phyloP scores from a whole-genome alignment of 2,797 vertebrate genomes.

The Hypotaenidia philippensis region DNA sequence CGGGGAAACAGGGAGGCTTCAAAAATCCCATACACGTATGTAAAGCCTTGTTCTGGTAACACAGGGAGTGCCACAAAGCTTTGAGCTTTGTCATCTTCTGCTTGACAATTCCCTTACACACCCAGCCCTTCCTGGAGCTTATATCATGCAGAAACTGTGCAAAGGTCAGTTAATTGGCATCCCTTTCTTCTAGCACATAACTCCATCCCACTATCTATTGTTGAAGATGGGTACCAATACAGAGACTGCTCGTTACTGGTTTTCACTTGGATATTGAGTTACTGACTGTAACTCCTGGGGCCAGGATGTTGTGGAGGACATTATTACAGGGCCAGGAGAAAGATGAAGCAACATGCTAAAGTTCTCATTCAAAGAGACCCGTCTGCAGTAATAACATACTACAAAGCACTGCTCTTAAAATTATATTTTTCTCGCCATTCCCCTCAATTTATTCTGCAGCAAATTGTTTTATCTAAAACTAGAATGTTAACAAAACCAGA shows the following conservation, averaged over 20 bases:
- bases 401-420: neutral
- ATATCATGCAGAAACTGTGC: neutral
- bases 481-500: neutral
- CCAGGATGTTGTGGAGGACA: neutral
- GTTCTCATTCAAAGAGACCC: neutral
- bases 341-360: neutral
- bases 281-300: neutral
- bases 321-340: neutral
- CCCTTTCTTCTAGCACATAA: neutral
- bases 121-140: neutral
- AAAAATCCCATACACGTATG: neutral
- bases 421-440: neutral
- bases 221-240: neutral
- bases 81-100: neutral
- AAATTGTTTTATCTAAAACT: neutral
- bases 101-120: neutral
- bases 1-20: neutral
- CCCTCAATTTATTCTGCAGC: neutral
- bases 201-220: neutral
- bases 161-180: neutral
- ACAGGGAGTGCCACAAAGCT: neutral
- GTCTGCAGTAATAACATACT: neutral
- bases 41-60: neutral
- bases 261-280: neutral
- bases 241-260: neutral